Conservation (phyloP, 1,140 invertebrate species). For the Nilaparvata lugens region DNA sequence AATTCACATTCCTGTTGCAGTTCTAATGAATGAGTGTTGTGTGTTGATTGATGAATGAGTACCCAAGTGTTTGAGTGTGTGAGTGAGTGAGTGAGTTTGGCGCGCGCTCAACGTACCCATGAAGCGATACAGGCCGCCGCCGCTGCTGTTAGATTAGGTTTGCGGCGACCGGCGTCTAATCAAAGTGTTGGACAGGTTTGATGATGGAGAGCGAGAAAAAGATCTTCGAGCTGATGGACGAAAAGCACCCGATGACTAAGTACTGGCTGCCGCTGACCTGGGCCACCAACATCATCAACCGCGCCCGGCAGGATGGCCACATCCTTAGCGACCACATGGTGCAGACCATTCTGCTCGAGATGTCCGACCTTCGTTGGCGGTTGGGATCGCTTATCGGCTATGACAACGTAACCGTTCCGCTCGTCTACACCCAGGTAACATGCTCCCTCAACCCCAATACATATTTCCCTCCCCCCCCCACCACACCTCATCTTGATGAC, state of each 20-base stretch:
- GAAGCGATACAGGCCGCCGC: no score
- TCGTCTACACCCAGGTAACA: slow-evolving; percentile 98
- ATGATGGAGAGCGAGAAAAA: slow-evolving; percentile 86
- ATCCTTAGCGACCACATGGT: slow-evolving; percentile 80
- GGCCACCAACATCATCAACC: slow-evolving; percentile 83
- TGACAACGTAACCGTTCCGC: slow-evolving; percentile 93
- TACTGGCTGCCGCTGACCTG: slow-evolving; percentile 89
- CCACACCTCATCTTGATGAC: no score
- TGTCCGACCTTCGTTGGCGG: slow-evolving; percentile 70
- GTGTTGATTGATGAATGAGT: no score
- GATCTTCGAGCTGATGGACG: slow-evolving; percentile 80
- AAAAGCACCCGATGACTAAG: slow-evolving; percentile 74
- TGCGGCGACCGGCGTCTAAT: no score
- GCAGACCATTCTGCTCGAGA: slow-evolving; percentile 70
- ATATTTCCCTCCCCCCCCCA: no score
- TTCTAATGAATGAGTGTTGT: no score
- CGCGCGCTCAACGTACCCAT: no score
- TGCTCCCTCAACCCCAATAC: no score
- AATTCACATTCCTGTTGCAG: no score
- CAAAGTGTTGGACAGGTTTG: slow-evolving; percentile 45
- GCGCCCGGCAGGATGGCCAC: slow-evolving; percentile 67
- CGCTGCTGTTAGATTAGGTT: no score
- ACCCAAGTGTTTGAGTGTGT: no score
- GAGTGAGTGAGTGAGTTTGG: no score
- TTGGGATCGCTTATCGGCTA: slow-evolving; percentile 79